Base-by-base conservation (phyloP, 2,113 vertebrate genomes). In the Hippoglossus stenolepis region DNA sequence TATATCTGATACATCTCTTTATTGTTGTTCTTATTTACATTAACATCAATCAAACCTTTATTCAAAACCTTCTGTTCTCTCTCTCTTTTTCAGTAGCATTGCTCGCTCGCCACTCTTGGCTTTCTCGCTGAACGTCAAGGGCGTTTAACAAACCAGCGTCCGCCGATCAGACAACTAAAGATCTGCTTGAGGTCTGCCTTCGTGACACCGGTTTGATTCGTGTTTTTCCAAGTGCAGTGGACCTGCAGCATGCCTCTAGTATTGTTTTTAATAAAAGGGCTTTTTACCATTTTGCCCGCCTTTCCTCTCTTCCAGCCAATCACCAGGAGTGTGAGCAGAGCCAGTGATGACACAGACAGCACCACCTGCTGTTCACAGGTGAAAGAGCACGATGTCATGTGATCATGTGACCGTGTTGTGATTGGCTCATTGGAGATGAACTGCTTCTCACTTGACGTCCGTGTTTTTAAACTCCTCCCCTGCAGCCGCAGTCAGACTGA, bases 351-450 rank as follows among this genome's bases (percentile, higher is more conserved):
- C 35, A 3, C 59, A 69, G 64, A 59, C 54, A 9, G 73, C 21
- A 0, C 77, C 78, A 14, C 69, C 69, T 73, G 69, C 73, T 69
- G 73, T 73, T 61, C 59, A 61, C 6, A 75, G 77, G 82, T 80
- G 51, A 84, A 71, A 47, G 4, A 26, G 26, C 20, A 31, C 31
- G 15, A 35, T 23, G 56, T 62, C 14, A 20, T 61, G 53, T 26
- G 21, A 18, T 66, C 23, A 45, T 58, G 14, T 47, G 54, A 54
- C 21, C 3, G 9, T 54, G n/a, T 5, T n/a, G 12, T 21, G 12
- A 35, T 28, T 9, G 58, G 14, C 56, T 58, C 21, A 21, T 26
- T 58, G 53, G 20, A 21, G 53, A 56, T 12, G 11, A 9, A 23
- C 40, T 47, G 40, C 40, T 9, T 43, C 7, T 8, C 40, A 43